Conservation (phyloP, 2,797 vertebrate species). For the Merluccius polli region DNA sequence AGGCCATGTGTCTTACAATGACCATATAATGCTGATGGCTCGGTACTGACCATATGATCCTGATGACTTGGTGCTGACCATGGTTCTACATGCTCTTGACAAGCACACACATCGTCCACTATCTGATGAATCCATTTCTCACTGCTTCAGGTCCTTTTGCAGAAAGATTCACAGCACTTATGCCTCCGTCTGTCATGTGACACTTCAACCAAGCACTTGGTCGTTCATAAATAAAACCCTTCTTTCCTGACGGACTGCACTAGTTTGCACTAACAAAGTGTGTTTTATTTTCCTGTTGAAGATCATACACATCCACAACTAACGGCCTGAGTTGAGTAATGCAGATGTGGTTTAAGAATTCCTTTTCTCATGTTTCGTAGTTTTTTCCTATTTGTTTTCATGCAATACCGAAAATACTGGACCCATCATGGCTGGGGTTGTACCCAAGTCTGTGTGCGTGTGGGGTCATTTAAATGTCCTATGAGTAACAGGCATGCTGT, state of each 20-base stretch:
- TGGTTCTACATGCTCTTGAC: no score
- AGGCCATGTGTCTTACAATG: no score
- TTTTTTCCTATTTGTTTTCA: neutral
- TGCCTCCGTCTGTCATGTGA: no score
- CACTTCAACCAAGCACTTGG: no score
- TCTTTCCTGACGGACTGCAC: conserved; percentile 13
- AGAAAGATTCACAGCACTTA: no score
- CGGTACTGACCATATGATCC: no score
- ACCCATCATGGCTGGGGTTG: conserved; percentile 22
- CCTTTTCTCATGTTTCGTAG: conserved; percentile 7
- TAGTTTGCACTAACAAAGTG: conserved; percentile 31
- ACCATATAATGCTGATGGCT: no score
- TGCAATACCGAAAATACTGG: conserved; percentile 13
- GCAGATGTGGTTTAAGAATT: conserved; percentile 13
- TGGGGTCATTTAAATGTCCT: conserved; percentile 46
- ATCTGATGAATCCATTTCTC: no score
- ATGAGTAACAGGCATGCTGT: conserved; percentile 24
- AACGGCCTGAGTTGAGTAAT: conserved; percentile 6
- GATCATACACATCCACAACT: conserved; percentile 30
- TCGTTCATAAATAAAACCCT: neutral
- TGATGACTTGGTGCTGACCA: no score
- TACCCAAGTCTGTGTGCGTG: neutral
- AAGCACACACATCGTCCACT: no score
- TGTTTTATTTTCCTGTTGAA: conserved; percentile 15
- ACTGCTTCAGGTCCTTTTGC: no score